phyloP scores from a whole-genome alignment of 2,888 invertebrate species.

The Oligia strigilis region DNA sequence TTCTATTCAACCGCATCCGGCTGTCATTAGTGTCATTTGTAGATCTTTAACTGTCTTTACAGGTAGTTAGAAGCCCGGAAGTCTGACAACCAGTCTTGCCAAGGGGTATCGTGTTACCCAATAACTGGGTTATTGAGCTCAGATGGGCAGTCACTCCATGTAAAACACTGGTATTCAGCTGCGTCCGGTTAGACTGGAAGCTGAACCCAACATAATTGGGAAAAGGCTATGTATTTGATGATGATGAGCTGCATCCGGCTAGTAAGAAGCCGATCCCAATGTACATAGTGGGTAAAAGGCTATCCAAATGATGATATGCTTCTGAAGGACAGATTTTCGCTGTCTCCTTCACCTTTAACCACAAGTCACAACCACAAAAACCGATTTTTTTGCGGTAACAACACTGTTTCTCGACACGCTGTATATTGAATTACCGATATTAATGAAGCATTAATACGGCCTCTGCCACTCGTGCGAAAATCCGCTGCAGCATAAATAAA shows the following conservation, averaged over 20 bases:
- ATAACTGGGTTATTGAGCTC: not conserved
- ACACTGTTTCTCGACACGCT: slow-evolving; percentile 33
- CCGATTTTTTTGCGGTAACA: not conserved
- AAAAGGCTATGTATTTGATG: not conserved
- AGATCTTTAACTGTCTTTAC: not conserved
- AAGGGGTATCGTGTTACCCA: not conserved
- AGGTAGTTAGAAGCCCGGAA: not conserved
- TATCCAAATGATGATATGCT: not conserved
- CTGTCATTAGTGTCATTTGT: not conserved
- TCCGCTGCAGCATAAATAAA: slow-evolving; percentile 55
- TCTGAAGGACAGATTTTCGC: not conserved
- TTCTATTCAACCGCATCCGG: not conserved
- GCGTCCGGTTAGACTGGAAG: not conserved
- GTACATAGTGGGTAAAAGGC: not conserved
- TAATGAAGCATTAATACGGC: slow-evolving; percentile 58
- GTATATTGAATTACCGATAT: slow-evolving; percentile 44
- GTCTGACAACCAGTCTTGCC: not conserved
- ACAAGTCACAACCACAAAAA: slow-evolving; percentile 9
- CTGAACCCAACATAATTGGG: not conserved
- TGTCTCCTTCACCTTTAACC: not conserved
- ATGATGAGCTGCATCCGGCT: not conserved
- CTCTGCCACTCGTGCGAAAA: slow-evolving; percentile 56
- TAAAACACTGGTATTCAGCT: not conserved
- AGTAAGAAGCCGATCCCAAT: not conserved
- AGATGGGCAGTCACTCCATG: not conserved